Percentiles rank a stretch among this genome's conserved stretches.
Evolutionary conservation across 1,140 invertebrate species (phyloP).

Genomic region (Pinna nobilis): DNA sequence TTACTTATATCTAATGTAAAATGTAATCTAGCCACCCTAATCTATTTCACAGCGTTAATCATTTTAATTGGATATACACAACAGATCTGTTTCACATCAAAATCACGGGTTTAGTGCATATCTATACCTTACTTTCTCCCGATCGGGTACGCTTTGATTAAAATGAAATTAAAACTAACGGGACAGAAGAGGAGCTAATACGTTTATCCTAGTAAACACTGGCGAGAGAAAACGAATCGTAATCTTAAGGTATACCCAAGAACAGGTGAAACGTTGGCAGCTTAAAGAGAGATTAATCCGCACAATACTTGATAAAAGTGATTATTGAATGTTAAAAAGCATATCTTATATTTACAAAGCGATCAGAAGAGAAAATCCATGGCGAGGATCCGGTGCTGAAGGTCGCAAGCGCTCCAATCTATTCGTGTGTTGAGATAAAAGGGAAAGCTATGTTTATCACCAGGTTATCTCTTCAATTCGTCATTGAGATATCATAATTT

Average conservation of each 20-base stretch:
- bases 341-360: constrained; percentile 9
- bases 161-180: background rate
- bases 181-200: background rate
- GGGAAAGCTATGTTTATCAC: constrained; percentile 41
- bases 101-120: no score
- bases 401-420: constrained; percentile 13
- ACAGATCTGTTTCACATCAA: no score
- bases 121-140: constrained; percentile 5
- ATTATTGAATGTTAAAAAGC: constrained; percentile 12
- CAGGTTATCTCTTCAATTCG: constrained; percentile 43
- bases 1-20: no score
- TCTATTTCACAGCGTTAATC: no score
- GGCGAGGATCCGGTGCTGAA: constrained; percentile 16
- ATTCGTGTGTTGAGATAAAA: constrained; percentile 43
- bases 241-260: background rate
- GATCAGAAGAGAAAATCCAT: constrained; percentile 21
- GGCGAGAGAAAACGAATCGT: background rate
- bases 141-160: background rate
- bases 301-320: constrained; percentile 17
- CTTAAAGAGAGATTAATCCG: constrained; percentile 16
- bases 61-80: no score
- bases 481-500: constrained; percentile 48
- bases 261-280: constrained; percentile 19
- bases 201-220: background rate
- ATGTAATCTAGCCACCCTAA: no score